Base-by-base conservation (phyloP, 2,113 vertebrate genomes). In the Campylomormyrus tamandua region DNA sequence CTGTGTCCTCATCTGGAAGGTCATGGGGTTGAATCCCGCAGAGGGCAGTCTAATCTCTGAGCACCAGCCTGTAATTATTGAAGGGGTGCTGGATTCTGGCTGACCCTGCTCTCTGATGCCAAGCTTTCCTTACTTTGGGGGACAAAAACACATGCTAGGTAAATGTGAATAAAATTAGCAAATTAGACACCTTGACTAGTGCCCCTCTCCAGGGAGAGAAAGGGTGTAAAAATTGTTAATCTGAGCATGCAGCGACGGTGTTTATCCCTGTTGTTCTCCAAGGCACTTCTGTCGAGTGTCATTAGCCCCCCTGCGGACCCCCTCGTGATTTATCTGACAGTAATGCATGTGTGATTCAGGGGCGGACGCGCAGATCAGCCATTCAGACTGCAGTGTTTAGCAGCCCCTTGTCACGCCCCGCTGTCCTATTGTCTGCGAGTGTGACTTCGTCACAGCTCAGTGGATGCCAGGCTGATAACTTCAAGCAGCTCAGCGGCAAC, bases 281-380 rank as follows among this genome's bases (percentile, higher is more conserved):
- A 84, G 6, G 19, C 83, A 48, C 45, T 48, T 48, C 83, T 46
- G 17, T 46, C 5, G 35, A 42, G 35, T 80, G 74, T 80, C 45
- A 84, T 48, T 48, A 46, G 42, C 39, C 45, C 83, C 21, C 45
- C 83, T 48, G 83, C 42, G 11, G 83, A 21, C 24, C 5, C 74
- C 35, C 35, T 80, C 4, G 1, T 19, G 74, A 13, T 84, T 46
- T 84, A 48, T 84, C 83, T 84, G 45, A 48, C 39, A 84, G 17
- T 84, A 46, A 84, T 84, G 83, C 45, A 84, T 45, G 83, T 84
- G 83, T 84, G 83, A 46, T 84, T 84, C 19, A n/a, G 83, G 83
- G 83, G 45, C 39, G n/a, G 35, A 45, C 0, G 6, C 1, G 45
- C 19, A 8, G 74, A 39, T 35, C 31, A 42, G 74, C 74, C 35